phyloP scores from a whole-genome alignment of 1,140 invertebrate species.

The Trichoplusia ni region DNA sequence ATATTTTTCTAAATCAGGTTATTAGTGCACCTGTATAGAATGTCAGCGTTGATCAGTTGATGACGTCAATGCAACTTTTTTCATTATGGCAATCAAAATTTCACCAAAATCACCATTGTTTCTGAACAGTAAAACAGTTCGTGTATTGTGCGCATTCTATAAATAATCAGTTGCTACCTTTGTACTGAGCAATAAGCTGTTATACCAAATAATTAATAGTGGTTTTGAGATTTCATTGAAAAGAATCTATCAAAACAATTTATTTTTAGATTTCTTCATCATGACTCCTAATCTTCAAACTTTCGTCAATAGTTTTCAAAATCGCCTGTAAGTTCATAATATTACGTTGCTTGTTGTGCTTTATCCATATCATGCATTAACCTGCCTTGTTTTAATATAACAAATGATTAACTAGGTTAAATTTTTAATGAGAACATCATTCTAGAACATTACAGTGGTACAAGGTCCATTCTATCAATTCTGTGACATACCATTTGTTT shows the following conservation, averaged over 20 bases:
- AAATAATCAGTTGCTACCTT: conserved; percentile 8
- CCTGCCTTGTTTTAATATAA: too few relatives aligned
- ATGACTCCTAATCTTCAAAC: conserved; percentile 72
- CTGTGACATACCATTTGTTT: conserved; percentile 9
- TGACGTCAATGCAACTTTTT: conserved; percentile 1
- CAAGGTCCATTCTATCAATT: neutral
- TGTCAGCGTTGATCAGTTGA: neutral
- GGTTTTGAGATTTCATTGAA: neutral
- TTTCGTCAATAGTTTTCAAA: conserved; percentile 75
- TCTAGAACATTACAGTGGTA: conserved; percentile 45
- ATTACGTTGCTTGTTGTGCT: neutral
- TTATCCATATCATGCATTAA: neutral
- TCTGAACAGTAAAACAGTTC: neutral
- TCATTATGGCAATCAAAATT: conserved; percentile 9
- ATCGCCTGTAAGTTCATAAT: conserved; percentile 68
- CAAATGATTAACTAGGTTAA: neutral
- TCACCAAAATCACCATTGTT: conserved; percentile 28
- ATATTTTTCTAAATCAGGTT: too few relatives aligned
- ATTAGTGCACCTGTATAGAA: too few relatives aligned
- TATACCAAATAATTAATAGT: neutral
- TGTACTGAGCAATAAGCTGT: neutral
- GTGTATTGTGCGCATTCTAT: conserved; percentile 21
- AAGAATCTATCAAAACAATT: neutral
- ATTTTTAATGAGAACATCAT: conserved; percentile 25
- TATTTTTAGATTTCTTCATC: conserved; percentile 34